Base-by-base conservation (phyloP, 2,797 vertebrate genomes). In the Sorex maritimensis region DNA sequence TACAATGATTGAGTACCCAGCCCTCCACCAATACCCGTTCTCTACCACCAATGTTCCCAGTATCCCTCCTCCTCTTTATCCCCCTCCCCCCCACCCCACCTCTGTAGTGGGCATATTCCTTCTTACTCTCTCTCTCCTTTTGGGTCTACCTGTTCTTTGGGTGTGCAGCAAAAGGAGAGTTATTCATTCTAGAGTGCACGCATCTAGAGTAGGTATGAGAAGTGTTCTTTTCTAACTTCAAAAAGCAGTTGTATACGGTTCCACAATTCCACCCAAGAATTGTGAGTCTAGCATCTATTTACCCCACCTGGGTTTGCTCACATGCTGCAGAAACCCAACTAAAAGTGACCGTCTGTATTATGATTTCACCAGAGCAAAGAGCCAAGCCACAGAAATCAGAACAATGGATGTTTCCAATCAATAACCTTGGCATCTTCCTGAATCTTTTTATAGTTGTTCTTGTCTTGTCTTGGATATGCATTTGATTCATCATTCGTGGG, bases 371-470 rank as follows among this genome's bases (percentile, higher is more conserved):
- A 87, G 88, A 49, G 65, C 90, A 88, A 90, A 92, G 94, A 49
- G 65, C 63, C 58, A 95, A 93, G 82, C 68, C 78, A 71, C 23
- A 3, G 44, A 78, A 86, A 81, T 92, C 93, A 94, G 82, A 96
- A 90, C 91, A 97, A 97, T 92, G 94, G 89, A 87, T 96, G 95
- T 92, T 96, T 97, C 94, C 82, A 93, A 86, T 79, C 86, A 90
- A 83, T 86, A 93, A 94, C 94, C 80, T 95, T 97, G 95, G 79
- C 81, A 91, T 96, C 86, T 94, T 95, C 89, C 94, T 97, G 95
- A 97, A 95, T 96, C 91, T 82, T 95, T 96, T 94, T 87, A 81
- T 91, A 97, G 96, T 90, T 95, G 86, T 95, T 95, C 96, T 94
- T 82, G 84, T 82, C 81, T 95, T 92, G 17, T 88, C 93, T 68